Percentiles rank a stretch among this genome's conserved stretches.
These are phyloP conservation scores for Eciton burchellii DNA, from an alignment of 1,140 invertebrate species.

Conservation along the genomic window DNA sequence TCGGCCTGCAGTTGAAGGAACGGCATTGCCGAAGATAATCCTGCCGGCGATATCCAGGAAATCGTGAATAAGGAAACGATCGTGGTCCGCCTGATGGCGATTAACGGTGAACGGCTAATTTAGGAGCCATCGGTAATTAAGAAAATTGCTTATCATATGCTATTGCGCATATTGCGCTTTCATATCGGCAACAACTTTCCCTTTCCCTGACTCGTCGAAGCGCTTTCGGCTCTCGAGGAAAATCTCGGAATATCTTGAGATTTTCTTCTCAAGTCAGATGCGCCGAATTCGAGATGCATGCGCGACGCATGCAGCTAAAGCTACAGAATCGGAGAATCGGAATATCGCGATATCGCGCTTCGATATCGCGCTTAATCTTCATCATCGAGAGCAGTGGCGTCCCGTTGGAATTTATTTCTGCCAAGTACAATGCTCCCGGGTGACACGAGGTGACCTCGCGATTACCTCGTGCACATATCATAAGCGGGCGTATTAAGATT, in stretches of 20 bases:
- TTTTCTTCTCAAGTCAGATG: neutral
- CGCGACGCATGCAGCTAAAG: neutral
- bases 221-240: neutral
- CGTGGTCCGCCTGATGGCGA: neutral
- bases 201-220: neutral
- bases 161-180: too few relatives aligned
- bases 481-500: slow-evolving; percentile 58
- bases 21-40: neutral
- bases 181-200: neutral
- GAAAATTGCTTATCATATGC: neutral
- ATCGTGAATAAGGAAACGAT: slow-evolving; percentile 27
- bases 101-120: slow-evolving; percentile 12
- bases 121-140: neutral
- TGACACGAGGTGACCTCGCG: slow-evolving; percentile 27
- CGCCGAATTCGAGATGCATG: neutral
- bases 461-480: slow-evolving; percentile 18
- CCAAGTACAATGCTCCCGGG: neutral
- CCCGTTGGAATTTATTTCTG: slow-evolving; percentile 30
- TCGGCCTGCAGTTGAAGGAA: neutral
- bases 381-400: neutral
- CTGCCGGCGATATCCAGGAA: slow-evolving; percentile 34
- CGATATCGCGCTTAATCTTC: neutral
- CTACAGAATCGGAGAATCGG: neutral
- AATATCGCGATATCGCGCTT: slow-evolving; percentile 25
- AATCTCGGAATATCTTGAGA: neutral